Evolutionary conservation across 2,113 vertebrate species (phyloP).

Genomic region (Paradoxurus hermaphroditus): DNA sequence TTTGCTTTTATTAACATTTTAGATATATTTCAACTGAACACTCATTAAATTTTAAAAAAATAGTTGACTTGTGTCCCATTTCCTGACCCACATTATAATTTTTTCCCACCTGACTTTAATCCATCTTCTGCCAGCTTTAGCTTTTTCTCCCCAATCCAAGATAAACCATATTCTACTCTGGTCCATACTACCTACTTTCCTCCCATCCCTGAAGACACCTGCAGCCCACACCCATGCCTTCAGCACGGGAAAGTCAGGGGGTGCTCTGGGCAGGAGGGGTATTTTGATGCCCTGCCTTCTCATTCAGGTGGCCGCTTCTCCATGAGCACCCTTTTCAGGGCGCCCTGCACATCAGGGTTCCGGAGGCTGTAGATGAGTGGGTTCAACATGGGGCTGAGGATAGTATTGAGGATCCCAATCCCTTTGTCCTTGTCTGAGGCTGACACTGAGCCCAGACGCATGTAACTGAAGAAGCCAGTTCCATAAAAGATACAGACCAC

Average conservation of each 20-base stretch:
- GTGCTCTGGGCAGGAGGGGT: not conserved
- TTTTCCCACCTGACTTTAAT: not conserved
- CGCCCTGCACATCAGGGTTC: constrained; percentile 25
- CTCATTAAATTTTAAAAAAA: not conserved
- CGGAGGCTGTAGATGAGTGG: constrained; percentile 27
- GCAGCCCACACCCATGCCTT: not conserved
- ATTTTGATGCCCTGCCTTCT: not conserved
- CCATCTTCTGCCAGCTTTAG: not conserved
- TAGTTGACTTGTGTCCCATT: not conserved
- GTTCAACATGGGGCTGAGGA: constrained; percentile 38
- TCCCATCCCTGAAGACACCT: not conserved
- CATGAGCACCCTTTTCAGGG: constrained; percentile 26
- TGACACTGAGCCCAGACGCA: not conserved
- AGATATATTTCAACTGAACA: not conserved
- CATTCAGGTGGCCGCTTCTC: not conserved
- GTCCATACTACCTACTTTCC: not conserved
- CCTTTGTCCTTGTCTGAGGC: constrained; percentile 44
- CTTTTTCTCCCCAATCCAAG: not conserved
- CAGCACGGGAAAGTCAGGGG: not conserved
- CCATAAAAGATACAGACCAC: constrained; percentile 62
- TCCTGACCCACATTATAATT: not conserved
- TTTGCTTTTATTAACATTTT: not conserved
- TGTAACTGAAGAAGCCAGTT: constrained; percentile 35
- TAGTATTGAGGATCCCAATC: constrained; percentile 1
- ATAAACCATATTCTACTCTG: not conserved